Conservation (phyloP, 2,888 invertebrate species). For the Hipparchia semele region DNA sequence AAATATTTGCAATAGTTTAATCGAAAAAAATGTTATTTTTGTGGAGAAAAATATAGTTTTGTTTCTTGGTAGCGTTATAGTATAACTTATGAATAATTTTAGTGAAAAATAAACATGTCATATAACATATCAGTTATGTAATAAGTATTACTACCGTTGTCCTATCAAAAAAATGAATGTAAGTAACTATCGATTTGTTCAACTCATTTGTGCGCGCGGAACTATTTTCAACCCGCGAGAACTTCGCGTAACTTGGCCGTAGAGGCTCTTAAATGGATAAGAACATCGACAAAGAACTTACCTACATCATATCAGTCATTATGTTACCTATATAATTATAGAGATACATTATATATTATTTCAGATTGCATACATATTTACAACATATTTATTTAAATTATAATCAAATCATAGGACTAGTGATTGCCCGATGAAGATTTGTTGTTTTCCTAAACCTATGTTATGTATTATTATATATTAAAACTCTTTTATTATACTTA, state of each 20-base stretch:
- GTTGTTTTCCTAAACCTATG: too few species aligned
- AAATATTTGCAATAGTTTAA: constrained; percentile 25
- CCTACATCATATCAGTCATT: constrained; percentile 9
- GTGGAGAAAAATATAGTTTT: constrained; percentile 16
- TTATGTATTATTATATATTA: too few species aligned
- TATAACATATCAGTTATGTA: constrained; percentile 35
- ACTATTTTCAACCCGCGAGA: background rate
- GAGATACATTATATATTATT: constrained; percentile 2
- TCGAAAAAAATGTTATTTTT: constrained; percentile 17
- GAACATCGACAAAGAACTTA: background rate
- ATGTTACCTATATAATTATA: background rate
- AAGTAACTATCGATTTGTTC: too few species aligned
- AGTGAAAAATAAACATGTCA: constrained; percentile 36
- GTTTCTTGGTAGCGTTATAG: constrained; percentile 3
- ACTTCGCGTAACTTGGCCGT: background rate
- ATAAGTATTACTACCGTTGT: constrained; percentile 19
- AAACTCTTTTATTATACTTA: background rate
- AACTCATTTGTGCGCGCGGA: background rate
- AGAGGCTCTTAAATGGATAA: background rate
- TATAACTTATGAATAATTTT: constrained; percentile 18
- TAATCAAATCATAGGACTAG: background rate
- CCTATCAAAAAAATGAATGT: too few species aligned
- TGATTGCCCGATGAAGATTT: too few species aligned
- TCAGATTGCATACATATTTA: constrained; percentile 1
- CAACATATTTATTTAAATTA: constrained; percentile 5